phyloP scores from a whole-genome alignment of 2,113 vertebrate genomes.

The Grammomys dolichurus region DNA sequence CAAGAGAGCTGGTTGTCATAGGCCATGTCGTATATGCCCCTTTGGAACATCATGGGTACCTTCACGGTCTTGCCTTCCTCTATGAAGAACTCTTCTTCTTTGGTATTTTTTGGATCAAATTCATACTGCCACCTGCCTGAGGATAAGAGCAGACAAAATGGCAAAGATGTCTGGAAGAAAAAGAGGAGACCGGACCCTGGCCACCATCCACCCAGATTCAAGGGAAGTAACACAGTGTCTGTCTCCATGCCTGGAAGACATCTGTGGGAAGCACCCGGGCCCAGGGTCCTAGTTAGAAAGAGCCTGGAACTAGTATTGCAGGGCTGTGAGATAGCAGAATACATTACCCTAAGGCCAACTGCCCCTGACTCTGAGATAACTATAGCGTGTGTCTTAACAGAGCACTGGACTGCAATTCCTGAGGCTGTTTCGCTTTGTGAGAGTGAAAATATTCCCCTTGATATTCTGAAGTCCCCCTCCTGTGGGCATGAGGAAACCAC shows the following conservation, averaged over 20 bases:
- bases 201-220: neutral
- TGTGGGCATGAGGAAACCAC: accelerated
- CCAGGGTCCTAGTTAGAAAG: neutral
- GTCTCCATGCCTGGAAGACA: neutral
- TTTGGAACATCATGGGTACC: constrained; percentile 81
- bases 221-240: accelerated
- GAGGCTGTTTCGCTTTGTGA: neutral
- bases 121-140: constrained; percentile 81
- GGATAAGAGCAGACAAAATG: constrained; percentile 18
- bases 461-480: neutral
- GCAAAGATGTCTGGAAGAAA: neutral
- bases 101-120: constrained; percentile 79
- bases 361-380: neutral
- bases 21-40: constrained; percentile 59
- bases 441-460: neutral
- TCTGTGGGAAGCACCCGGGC: neutral
- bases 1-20: constrained; percentile 66
- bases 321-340: too few species aligned
- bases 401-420: too few species aligned
- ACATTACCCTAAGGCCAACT: neutral
- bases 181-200: neutral
- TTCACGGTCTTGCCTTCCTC: constrained; percentile 65
- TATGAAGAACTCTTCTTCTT: constrained; percentile 77
- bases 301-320: neutral
- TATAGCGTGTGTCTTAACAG: neutral